Base-by-base conservation (phyloP, 2,888 invertebrate species). In the Agriotes lineatus region DNA sequence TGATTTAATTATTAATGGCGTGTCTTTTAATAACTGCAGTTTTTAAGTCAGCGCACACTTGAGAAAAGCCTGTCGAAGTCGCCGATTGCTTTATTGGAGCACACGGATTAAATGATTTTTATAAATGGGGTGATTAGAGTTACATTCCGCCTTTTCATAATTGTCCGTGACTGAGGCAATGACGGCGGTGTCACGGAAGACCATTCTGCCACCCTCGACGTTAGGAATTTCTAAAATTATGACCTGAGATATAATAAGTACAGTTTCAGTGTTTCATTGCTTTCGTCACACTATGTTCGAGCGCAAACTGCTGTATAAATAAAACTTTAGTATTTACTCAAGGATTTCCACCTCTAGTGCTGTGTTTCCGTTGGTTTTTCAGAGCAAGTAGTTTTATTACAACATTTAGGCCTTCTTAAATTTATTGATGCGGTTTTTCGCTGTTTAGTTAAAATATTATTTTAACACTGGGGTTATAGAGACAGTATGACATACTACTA, bases 121-220 rank as follows among this genome's bases (percentile, higher is more conserved):
- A 52, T 52, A 42, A 62, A 62, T 50, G 25, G 12, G n/a, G 14
- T 62, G 52, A 62, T 62, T 60, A 62, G 52, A 39, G 39, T n/a
- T 12, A 14, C 33, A 20, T 25, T 54, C 52, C 37, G 25, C 37
- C 37, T 35, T 54, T 56, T 45, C 12, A 33, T 58, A 65, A 65
- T 65, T 65, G 50, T 65, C 58, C 56, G 65, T 50, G 65, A 65
- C 58, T 22, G 45, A 56, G 45, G 62, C 19, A 52, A 62, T 62
- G 39, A 60, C 45, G 33, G 42, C 52, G 37, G n/a, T 52, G 64
- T 64, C 64, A 64, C 64, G 64, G 25, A 64, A 64, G 60, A 63
- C 37, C 35, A 22, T 52, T 52, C 22, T 25, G 20, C 44, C 52
- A 30, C 39, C 63, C 54, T 54, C 35, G 20, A 63, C 19, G 45